These are phyloP conservation scores for Alces alces DNA, from an alignment of 2,113 vertebrate genomes.

Conservation along the genomic window DNA sequence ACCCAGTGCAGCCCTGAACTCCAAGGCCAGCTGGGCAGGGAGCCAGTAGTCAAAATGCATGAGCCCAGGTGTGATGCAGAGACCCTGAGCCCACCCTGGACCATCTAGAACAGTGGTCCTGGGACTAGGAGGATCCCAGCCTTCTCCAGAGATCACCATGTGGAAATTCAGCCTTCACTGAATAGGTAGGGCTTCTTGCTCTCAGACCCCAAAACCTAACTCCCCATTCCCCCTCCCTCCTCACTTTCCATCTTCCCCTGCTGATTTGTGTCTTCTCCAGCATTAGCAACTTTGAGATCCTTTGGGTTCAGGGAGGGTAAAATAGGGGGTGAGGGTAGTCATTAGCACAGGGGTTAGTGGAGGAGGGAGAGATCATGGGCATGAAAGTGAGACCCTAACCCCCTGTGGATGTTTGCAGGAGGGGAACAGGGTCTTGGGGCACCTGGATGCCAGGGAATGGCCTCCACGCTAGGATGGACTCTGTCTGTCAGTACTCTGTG, in stretches of 20 bases:
- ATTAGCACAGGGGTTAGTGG: constrained; percentile 46
- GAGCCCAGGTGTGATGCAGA: not conserved
- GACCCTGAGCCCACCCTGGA: not conserved
- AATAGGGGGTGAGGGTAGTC: not conserved
- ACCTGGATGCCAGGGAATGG: not conserved
- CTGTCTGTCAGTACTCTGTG: not conserved
- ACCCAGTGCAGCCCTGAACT: not conserved
- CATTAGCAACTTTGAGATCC: not conserved
- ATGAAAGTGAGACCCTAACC: not conserved
- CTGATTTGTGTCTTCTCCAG: not conserved
- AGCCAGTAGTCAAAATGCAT: not conserved
- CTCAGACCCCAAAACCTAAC: not conserved
- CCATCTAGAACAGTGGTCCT: not conserved
- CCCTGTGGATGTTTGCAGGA: not conserved
- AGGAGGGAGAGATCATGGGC: not conserved
- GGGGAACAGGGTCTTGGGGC: not conserved
- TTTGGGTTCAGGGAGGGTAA: not conserved
- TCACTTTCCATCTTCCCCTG: not conserved
- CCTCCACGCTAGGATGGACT: not conserved
- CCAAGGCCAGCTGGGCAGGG: not conserved
- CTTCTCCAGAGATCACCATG: not conserved
- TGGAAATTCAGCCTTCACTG: not conserved
- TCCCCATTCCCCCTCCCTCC: not conserved
- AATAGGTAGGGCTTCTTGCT: not conserved
- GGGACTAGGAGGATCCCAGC: not conserved